Base-by-base conservation (phyloP, 2,888 invertebrate species). In the Drosophila pegasa region DNA sequence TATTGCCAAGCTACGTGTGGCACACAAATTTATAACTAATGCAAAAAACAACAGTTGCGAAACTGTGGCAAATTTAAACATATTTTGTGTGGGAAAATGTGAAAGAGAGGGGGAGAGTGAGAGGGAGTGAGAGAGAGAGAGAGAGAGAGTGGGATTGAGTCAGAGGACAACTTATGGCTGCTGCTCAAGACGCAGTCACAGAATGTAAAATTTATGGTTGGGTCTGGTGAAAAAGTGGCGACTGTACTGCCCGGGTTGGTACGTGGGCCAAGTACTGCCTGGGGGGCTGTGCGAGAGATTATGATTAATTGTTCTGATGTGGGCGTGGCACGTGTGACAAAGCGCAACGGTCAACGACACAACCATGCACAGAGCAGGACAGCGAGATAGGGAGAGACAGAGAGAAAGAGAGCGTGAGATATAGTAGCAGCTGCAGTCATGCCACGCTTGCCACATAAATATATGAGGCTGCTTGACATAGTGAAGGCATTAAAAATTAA, bases 291-390 rank as follows among this genome's bases (percentile, higher is more conserved):
- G 50, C 84, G 70, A 81, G 41, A 84, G 83, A 84, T 84, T 84
- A 84, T 84, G 83, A 87, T 84, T 84, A 84, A 84, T 84, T 84
- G 83, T 75, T 71, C 75, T 68, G 43, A 52, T 71, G 87, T 67
- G 75, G 84, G 83, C 68, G 87, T 79, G 82, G 77, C 87, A 86
- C 87, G 81, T 83, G 72, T 86, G 83, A 86, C 87, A 83, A 76
- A 73, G 61, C 76, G 63, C 57, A 67, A 56, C 80, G 84, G 83
- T 80, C 87, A 84, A 81, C 74, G 79, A 73, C 84, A 84, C 65
- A 51, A 63, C 50, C 58, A 40, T 69, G 70, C 51, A 72, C 55
- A 57, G 60, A 54, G 54, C 20, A 9, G 43, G 0, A n/a, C 25
- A 27, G 43, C 0, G 31, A 16, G 29, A 2, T 9, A 14, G 18